Percentiles rank a stretch among this genome's conserved stretches.
phyloP scores from a whole-genome alignment of 2,113 vertebrate genomes.

The Odocoileus hemionus region DNA sequence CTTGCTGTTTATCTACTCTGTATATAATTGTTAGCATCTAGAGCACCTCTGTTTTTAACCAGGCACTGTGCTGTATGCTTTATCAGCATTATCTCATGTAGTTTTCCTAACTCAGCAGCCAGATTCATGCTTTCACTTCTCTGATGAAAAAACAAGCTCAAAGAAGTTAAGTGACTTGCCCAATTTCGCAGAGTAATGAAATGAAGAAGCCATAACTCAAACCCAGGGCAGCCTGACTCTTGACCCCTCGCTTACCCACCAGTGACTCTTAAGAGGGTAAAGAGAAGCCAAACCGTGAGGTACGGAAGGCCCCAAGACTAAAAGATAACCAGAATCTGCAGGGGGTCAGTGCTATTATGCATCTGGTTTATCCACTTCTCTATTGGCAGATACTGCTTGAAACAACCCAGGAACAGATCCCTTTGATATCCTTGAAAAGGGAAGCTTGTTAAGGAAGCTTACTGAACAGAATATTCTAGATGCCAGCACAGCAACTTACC shows the following conservation, averaged over 20 bases:
- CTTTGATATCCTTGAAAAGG: background rate
- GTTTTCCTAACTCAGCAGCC: background rate
- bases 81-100: background rate
- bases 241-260: background rate
- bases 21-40: background rate
- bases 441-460: background rate
- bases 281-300: background rate
- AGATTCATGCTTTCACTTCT: background rate
- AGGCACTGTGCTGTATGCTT: background rate
- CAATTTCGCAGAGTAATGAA: background rate
- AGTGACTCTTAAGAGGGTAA: background rate
- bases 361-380: background rate
- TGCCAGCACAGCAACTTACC: background rate
- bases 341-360: background rate
- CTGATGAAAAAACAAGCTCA: constrained; percentile 1
- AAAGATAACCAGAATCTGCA: background rate
- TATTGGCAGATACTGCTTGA: background rate
- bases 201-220: background rate
- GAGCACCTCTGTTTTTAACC: background rate
- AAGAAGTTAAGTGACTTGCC: background rate
- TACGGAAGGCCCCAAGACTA: background rate
- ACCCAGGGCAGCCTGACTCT: background rate
- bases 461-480: background rate
- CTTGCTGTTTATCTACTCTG: background rate
- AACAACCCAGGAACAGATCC: background rate